phyloP scores from a whole-genome alignment of 2,888 invertebrate species.

The Harpagoxenus sublaevis region DNA sequence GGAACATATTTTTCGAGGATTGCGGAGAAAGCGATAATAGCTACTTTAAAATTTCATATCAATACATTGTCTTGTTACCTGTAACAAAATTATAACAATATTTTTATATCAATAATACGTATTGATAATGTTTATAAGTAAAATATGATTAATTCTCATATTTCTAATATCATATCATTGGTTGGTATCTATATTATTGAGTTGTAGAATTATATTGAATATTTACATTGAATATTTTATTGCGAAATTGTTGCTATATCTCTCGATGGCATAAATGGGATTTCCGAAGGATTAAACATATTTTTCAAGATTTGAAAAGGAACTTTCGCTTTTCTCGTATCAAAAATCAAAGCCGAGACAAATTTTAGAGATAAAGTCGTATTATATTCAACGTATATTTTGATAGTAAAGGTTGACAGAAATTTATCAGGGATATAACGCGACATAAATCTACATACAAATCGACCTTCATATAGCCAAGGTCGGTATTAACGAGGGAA shows the following conservation, averaged over 20 bases:
- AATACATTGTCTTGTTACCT: not conserved
- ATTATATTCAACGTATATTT: slow-evolving; percentile 43
- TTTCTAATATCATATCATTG: not conserved
- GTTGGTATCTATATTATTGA: not conserved
- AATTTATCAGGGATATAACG: not conserved
- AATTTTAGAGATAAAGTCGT: not conserved
- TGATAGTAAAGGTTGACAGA: slow-evolving; percentile 38
- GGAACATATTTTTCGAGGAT: not conserved
- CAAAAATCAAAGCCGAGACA: not conserved
- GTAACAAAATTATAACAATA: not conserved
- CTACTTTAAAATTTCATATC: not conserved
- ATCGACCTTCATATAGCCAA: slow-evolving; percentile 56
- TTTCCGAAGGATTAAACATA: not conserved
- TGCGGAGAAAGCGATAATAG: not conserved
- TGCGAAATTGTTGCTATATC: not conserved
- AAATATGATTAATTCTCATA: not conserved
- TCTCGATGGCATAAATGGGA: not conserved
- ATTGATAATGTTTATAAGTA: not conserved
- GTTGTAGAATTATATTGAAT: not conserved
- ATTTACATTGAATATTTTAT: slow-evolving; percentile 1
- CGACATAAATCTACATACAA: slow-evolving; percentile 64
- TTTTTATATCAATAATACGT: not conserved
- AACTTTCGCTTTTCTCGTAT: not conserved
- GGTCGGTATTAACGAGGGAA: slow-evolving; percentile 70
- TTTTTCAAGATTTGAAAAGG: slow-evolving; percentile 1